Conservation (phyloP, 2,113 vertebrate species). For the Ptychochromis oligacanthus region DNA sequence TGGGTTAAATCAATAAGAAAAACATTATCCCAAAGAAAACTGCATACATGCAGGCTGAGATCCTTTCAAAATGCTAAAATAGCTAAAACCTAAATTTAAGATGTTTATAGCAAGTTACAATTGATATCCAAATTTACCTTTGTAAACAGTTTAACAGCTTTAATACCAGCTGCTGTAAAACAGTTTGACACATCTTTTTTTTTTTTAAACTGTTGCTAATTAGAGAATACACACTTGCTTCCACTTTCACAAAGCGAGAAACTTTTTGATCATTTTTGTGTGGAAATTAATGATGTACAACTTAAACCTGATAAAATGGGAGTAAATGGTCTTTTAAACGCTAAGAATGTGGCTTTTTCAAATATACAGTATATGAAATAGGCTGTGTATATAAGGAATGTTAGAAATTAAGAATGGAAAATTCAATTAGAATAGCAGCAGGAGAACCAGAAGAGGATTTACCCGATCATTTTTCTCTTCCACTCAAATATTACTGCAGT, state of each 20-base stretch:
- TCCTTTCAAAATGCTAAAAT: neutral
- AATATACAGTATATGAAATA: neutral
- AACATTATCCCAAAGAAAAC: neutral
- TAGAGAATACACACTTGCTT: neutral
- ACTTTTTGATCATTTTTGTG: neutral
- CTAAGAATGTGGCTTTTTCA: neutral
- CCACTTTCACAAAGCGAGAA: neutral
- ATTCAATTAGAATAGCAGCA: neutral
- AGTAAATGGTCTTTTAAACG: neutral
- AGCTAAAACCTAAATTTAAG: neutral
- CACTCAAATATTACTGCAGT: slow-evolving; percentile 18
- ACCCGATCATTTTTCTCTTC: neutral
- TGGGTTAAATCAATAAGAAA: neutral
- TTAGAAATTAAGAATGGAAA: slow-evolving; percentile 2
- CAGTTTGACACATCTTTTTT: neutral
- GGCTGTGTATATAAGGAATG: neutral
- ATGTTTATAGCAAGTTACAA: neutral
- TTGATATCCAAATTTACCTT: too few relatives aligned
- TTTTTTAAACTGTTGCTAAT: neutral
- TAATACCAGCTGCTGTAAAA: neutral
- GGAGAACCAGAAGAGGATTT: neutral
- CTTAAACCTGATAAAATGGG: neutral
- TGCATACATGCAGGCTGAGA: neutral
- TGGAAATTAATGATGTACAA: neutral
- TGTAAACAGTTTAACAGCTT: neutral